Conservation (phyloP, 2,888 invertebrate species). For the Pollenia amentaria region DNA sequence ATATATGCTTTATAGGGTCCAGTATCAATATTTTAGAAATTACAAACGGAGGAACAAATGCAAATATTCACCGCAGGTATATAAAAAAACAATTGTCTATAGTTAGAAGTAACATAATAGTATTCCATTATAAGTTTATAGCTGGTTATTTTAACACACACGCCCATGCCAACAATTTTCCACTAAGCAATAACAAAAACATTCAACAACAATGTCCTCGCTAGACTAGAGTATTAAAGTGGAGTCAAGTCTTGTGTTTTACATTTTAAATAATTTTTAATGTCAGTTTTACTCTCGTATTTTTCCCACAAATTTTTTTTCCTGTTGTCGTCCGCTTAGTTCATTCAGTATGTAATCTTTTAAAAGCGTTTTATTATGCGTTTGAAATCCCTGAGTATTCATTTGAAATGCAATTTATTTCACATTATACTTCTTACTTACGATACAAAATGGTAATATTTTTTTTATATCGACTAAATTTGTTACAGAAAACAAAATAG, state of each 20-base stretch:
- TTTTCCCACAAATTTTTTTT: neutral
- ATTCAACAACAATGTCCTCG: conserved; percentile 1
- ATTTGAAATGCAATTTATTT: conserved; percentile 59
- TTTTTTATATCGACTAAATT: neutral
- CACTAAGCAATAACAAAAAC: neutral
- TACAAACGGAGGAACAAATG: no score
- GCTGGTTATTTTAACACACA: neutral
- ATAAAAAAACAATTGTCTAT: no score
- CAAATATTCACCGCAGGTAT: no score
- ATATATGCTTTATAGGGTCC: no score
- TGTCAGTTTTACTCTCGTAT: conserved; percentile 3
- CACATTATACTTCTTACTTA: conserved; percentile 12
- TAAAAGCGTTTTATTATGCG: conserved; percentile 58
- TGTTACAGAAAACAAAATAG: neutral
- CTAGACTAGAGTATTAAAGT: neutral
- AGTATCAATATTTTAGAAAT: no score
- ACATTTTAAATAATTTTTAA: conserved; percentile 38
- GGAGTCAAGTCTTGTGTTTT: conserved; percentile 3
- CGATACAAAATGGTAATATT: neutral
- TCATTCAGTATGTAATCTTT: conserved; percentile 24
- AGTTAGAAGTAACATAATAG: neutral
- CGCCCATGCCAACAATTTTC: neutral
- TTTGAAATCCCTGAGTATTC: conserved; percentile 55
- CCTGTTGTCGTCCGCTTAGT: neutral
- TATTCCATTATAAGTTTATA: conserved; percentile 11